phyloP scores from a whole-genome alignment of 2,113 vertebrate species.

The Equus przewalskii region DNA sequence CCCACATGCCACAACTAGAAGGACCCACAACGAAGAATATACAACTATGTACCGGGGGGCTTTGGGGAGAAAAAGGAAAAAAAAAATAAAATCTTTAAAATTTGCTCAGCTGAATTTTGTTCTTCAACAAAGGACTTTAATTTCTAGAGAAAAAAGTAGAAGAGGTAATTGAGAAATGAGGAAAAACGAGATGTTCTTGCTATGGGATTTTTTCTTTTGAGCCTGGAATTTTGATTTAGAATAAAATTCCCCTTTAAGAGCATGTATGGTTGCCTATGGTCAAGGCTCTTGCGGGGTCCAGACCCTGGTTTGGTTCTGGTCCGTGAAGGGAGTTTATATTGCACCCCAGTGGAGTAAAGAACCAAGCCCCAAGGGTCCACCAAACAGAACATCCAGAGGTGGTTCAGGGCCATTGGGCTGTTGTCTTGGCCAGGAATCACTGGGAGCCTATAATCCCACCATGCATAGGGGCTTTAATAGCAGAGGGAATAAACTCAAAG shows the following conservation, averaged over 20 bases:
- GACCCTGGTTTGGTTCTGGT: not conserved
- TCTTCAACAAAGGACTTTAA: not conserved
- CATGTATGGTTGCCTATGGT: not conserved
- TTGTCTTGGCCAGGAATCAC: not conserved
- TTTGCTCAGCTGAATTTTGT: too few relatives aligned
- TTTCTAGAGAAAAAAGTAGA: not conserved
- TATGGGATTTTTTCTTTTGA: not conserved
- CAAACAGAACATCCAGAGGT: not conserved
- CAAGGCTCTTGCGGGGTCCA: not conserved
- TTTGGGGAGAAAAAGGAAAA: too few relatives aligned
- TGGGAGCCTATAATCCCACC: not conserved
- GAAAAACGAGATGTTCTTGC: not conserved
- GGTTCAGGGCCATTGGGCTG: not conserved
- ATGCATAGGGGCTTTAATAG: not conserved
- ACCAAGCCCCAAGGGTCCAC: not conserved
- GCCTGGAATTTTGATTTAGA: constrained; percentile 1
- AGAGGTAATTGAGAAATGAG: not conserved
- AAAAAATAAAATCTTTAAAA: too few relatives aligned
- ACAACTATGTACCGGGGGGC: too few relatives aligned
- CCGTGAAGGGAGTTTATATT: not conserved
- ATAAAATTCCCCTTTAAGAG: constrained; percentile 16
- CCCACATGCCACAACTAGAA: too few relatives aligned
- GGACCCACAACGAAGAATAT: too few relatives aligned
- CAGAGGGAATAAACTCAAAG: not conserved
- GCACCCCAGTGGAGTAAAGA: not conserved